Base-by-base conservation (phyloP, 2,797 vertebrate genomes). In the Enteromius paludinosus region DNA sequence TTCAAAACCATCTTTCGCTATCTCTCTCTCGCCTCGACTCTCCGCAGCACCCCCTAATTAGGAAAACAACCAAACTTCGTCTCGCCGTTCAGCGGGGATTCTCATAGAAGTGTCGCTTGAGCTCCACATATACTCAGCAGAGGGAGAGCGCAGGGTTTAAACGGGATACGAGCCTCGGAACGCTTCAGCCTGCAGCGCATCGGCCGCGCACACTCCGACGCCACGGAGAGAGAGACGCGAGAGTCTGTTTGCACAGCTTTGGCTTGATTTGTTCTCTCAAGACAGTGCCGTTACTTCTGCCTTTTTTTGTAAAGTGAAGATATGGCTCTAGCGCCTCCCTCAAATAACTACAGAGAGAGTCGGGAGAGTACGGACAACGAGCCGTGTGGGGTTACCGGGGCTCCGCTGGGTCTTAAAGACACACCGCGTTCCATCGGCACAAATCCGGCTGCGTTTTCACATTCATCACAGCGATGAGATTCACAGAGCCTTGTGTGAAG, bases 1-100 rank as follows among this genome's bases (percentile, higher is more conserved):
- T 93, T 94, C 92, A 93, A 94, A 93, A 95, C 95, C 97, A 98
- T 97, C 94, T 95, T 95, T 85, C 89, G 83, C 91, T 89, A 91
- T 89, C 91, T 92, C 89, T 81, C 80, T 92, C 86, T 85, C 91
- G 86, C 20, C 83, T 89, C 91, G 88, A 92, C 88, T 87, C 82
- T 84, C 74, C 88, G 81, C 79, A 80, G 87, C 79, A 80, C 77
- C 84, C 87, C 87, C 80, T 86, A 85, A 88, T 89, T 84, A 91
- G 90, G 87, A 92, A 92, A 94, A 94, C 92, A 92, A 94, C 88
- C 93, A 92, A 95, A 95, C 92, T 95, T 95, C 90, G 90, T 89
- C 86, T 90, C 82, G 70, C 81, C 86, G 83, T 85, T 84, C 56
- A 82, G 89, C 90, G 82, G 92, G 83, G 89, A 88, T 91, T 93